phyloP scores from a whole-genome alignment of 1,140 invertebrate species.

The Hypsibius dujardini region DNA sequence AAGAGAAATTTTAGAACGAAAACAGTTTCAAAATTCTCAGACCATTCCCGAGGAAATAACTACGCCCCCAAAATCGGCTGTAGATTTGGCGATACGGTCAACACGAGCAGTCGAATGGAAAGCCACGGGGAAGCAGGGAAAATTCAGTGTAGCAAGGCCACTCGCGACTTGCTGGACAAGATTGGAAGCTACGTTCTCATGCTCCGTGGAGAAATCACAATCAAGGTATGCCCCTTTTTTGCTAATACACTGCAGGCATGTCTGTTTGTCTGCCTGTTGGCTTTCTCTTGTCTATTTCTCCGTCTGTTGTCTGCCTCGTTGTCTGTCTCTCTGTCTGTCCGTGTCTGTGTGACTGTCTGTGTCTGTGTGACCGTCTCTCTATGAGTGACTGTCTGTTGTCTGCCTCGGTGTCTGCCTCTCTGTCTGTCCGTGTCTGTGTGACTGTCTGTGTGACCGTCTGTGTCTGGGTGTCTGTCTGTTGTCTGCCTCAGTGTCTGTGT shows the following conservation, averaged over 20 bases:
- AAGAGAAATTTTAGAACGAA: not conserved
- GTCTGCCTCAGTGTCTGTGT: no score
- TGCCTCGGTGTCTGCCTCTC: not conserved
- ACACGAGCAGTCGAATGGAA: slow-evolving; percentile 40
- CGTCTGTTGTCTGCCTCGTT: no score
- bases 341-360: no score
- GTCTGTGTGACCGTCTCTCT: not conserved
- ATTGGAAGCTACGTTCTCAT: not conserved
- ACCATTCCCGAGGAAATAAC: no score
- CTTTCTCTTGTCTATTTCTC: no score
- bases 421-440: no score
- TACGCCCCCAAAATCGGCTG: not conserved
- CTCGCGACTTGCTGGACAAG: slow-evolving; percentile 28
- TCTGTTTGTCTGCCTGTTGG: no score
- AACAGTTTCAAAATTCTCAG: no score
- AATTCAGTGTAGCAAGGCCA: not conserved
- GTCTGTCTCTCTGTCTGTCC: no score
- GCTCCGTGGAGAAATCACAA: not conserved
- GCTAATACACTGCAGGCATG: no score
- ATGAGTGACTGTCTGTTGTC: not conserved
- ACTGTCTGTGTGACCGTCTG: no score
- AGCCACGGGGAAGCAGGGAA: slow-evolving; percentile 35
- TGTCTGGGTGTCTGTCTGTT: no score
- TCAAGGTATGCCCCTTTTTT: not conserved
- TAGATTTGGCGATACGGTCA: slow-evolving; percentile 42